Evolutionary conservation across 2,113 vertebrate genomes (phyloP), one percentile per base, ranked within the genome.

Genomic region (Dissostichus mawsoni): DNA sequence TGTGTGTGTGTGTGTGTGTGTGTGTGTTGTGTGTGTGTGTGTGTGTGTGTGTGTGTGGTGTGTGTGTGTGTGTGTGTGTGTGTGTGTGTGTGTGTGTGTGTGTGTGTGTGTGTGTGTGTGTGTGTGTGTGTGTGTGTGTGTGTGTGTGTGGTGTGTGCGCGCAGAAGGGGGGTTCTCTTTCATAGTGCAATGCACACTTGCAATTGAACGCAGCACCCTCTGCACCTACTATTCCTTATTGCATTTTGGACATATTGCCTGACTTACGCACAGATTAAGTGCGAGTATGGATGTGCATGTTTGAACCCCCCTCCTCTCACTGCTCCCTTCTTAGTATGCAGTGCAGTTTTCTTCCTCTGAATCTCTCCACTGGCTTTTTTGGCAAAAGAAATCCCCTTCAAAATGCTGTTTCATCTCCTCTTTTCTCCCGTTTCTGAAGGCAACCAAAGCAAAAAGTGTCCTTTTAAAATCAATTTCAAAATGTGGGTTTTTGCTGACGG

Each of bases 391-490:
- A 44, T 62, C 62, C 74, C 48, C 56, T 58, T 83, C 64, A 83
- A 89, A 85, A 84, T 76, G 75, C 64, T 56, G 63, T 86, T 90
- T 86, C 73, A 89, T 89, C 78, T 83, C 36, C 29, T 45, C 20
- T 74, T 67, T 67, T 23, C 73, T 78, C 76, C 18, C 36, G 20
- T 84, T 58, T 74, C 77, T 71, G 81, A 86, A 86, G 70, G 14
- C 59, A 87, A 25, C 50, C 51, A 12, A 78, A 66, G 69, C 55
- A 73, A 59, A 84, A 69, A 59, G 3, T 23, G 2, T 3, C 12
- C 57, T 80, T 80, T 73, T 82, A 66, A 78, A 81, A 75, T 25
- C 75, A n/a, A 20, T 65, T 82, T 52, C 85, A 81, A 62, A 78
- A 74, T 13, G 11, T 65, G 25, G 52, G 74, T 75, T 76, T 88